Conservation (phyloP, 2,888 invertebrate genomes). For the Drosophila quinaria region DNA sequence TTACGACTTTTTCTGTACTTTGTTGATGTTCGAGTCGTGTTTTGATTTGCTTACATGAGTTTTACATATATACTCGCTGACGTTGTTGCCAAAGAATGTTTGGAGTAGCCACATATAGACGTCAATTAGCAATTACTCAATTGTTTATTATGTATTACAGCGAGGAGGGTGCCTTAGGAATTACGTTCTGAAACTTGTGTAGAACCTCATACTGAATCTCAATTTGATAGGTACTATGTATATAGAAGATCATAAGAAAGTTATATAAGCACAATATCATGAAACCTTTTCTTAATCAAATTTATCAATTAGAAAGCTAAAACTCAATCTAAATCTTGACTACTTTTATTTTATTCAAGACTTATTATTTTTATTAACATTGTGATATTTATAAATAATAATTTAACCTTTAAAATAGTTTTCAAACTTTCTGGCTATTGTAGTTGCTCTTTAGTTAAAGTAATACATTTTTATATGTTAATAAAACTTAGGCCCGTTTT, state of each 20-base stretch:
- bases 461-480: conserved; percentile 1
- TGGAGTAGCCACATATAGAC: background rate
- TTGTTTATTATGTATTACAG: background rate
- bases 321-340: background rate
- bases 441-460: background rate
- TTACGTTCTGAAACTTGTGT: background rate
- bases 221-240: background rate
- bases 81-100: conserved; percentile 19
- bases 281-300: too few species aligned
- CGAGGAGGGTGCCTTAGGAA: background rate
- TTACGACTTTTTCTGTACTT: conserved; percentile 35
- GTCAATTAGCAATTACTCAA: conserved; percentile 16
- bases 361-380: background rate
- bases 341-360: background rate
- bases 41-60: conserved; percentile 25
- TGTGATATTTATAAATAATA: background rate
- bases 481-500: too few species aligned
- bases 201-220: background rate
- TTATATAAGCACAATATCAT: background rate
- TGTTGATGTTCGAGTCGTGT: conserved; percentile 34
- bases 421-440: background rate
- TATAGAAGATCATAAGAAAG: background rate
- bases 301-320: too few species aligned
- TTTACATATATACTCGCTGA: conserved; percentile 17
- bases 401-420: background rate